Base-by-base conservation (phyloP, 1,140 invertebrate species). In the Cardiocondyla obscurior region DNA sequence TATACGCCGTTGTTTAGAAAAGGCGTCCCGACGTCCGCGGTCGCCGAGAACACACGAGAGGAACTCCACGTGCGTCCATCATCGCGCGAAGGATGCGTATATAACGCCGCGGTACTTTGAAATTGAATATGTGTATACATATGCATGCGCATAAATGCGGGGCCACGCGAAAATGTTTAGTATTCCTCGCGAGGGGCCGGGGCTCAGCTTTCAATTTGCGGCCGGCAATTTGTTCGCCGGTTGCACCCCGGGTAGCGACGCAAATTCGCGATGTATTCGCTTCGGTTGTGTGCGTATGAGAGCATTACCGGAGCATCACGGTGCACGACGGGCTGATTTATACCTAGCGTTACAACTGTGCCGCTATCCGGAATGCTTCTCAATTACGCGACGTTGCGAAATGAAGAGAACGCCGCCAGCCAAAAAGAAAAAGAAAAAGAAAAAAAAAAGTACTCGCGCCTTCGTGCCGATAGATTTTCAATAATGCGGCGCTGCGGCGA, bases 171-270 rank as follows among this genome's bases (percentile, higher is more conserved):
- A n/a, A 90, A 92, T 86, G 88, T 89, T 93, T 92, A 92, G 92
- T 93, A 93, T 93, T 93, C 92, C 88, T 90, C 65, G 83, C 86
- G 82, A 89, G 84, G 69, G 70, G 58, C 70, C 62, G 42, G 42
- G 19, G 46, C 86, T 82, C 57, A 83, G 90, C 91, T 93, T 93
- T 90, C 91, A 93, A 92, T 93, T 92, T 93, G 90, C 88, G 85
- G 89, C 83, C 81, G 83, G 89, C 90, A 90, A 93, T 93, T 92
- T 92, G 91, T 90, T 87, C 82, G 84, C 73, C 53, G 57, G 74
- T 74, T 51, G 64, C 57, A 39, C 19, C 14, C 51, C 55, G 65
- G 14, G 22, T 25, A 60, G 55, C 70, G 42, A 76, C 67, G 70
- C 86, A 46, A 79, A 49, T 49, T 53, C 72, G 60, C 65, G 62